Evolutionary conservation across 64 coral and sea anemone species (phyloP).

Genomic region (Astreopora myriophthalma): DNA sequence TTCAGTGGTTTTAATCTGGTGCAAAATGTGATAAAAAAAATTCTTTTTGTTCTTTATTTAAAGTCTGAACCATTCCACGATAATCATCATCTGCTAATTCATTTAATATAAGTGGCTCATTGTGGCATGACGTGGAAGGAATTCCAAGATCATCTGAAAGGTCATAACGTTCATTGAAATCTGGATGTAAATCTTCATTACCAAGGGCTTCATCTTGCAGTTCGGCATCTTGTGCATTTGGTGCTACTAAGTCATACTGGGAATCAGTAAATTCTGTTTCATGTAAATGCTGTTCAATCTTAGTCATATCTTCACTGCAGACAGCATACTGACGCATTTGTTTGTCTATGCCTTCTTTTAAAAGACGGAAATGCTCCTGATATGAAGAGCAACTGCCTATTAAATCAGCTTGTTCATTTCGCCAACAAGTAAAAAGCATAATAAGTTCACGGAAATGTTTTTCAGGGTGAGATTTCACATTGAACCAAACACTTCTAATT

Average conservation of each 20-base stretch:
- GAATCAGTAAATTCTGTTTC: no score
- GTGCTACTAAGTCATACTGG: not conserved
- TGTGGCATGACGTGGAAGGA: not conserved
- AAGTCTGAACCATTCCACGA: conserved; percentile 38
- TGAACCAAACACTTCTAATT: no score
- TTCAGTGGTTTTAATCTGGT: conserved; percentile 38
- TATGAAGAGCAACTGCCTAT: no score
- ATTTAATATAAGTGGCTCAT: conserved; percentile 41
- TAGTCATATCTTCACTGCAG: no score
- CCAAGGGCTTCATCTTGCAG: conserved; percentile 18
- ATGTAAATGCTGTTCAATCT: no score
- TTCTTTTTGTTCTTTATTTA: conserved; percentile 59
- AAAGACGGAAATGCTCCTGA: no score
- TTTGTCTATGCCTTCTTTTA: no score
- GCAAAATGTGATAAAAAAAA: conserved; percentile 51
- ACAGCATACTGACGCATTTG: no score
- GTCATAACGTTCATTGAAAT: not conserved
- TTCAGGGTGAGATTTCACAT: no score
- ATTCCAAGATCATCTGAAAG: conserved; percentile 47
- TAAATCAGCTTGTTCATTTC: no score
- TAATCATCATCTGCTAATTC: conserved; percentile 53
- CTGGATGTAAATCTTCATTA: not conserved
- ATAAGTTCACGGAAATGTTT: no score
- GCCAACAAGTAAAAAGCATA: no score
- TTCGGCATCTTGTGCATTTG: not conserved